A percentile compares a stretch with the other conserved stretches of the same genome.
phyloP scores from a whole-genome alignment of 2,113 vertebrate genomes.

The Pipa parva region DNA sequence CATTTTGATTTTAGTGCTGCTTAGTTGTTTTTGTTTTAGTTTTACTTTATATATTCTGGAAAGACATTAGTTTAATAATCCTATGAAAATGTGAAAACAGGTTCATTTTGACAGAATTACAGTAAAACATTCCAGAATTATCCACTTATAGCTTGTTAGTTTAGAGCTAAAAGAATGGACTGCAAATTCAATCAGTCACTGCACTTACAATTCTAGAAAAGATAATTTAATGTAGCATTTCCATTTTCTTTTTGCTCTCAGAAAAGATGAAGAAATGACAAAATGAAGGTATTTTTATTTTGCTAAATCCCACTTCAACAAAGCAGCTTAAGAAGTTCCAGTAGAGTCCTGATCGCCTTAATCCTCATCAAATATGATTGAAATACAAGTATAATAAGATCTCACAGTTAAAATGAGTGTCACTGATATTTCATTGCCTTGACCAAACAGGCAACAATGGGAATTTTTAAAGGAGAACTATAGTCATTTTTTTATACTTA shows the following conservation, averaged over 20 bases:
- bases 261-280: slow-evolving; percentile 45
- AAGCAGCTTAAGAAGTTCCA: slow-evolving; percentile 41
- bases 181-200: neutral
- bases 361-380: slow-evolving; percentile 46
- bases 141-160: slow-evolving; percentile 16
- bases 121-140: neutral
- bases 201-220: slow-evolving; percentile 3
- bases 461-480: too few species aligned
- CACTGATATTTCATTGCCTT: too few species aligned
- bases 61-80: neutral
- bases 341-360: slow-evolving; percentile 37
- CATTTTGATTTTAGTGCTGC: too few species aligned
- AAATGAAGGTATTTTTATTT: slow-evolving; percentile 42
- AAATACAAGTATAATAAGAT: slow-evolving; percentile 33
- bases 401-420: neutral
- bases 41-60: neutral
- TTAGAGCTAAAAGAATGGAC: neutral
- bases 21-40: too few species aligned
- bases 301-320: slow-evolving; percentile 15
- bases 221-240: slow-evolving; percentile 45
- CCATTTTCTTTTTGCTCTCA: slow-evolving; percentile 44
- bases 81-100: neutral
- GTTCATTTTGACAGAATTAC: neutral
- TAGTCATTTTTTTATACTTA: too few species aligned
- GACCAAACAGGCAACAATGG: too few species aligned